Evolutionary conservation across 2,888 invertebrate species (phyloP), one percentile per base, ranked within the genome.

Genomic region (Sphaerophoria taeniata): DNA sequence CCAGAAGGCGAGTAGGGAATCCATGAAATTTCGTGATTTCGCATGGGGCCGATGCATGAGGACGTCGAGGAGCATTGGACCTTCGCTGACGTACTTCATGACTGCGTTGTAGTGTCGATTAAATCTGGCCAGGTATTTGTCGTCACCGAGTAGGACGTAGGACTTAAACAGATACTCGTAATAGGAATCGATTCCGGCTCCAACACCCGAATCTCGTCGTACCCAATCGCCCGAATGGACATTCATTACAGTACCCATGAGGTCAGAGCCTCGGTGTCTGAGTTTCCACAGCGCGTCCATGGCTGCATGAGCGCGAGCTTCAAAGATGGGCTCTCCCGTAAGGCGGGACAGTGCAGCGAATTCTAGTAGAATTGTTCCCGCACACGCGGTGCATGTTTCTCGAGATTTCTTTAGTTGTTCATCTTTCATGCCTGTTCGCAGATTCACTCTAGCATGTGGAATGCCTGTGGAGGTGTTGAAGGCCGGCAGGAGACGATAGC

Each of bases 141-240:
- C 97, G 90, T 99, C 99, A 0, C 97, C 97, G 5, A 99, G 94
- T 72, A 99, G 93, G 87, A 99, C 97, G 92, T 99, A 99, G 0
- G 98, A 98, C 92, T 99, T 99, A 39, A 99, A 94, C 87, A 98
- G 97, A 92, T 99, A 99, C 92, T 99, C 99, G 90, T 99, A 99
- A 92, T 99, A 99, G 0, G 98, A 98, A 92, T 99, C 99, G 88
- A 99, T 98, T 34, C 99, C 99, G 12, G 99, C 99, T n/a, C 99
- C 99, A 6, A 99, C 98, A 1, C 99, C 98, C 0, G 98, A 97
- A 92, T 99, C 99, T 89, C 98, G 94, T 58, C 99, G 94, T 5
- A 99, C 96, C 99, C 99, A 99, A 92, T 99, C 98, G 0, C 99
- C 99, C 3, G 97, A 98, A 91, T 99, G 97, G n/a, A 99, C 96